Conservation (phyloP, 2,797 vertebrate genomes). For the Adelosebastes latens region DNA sequence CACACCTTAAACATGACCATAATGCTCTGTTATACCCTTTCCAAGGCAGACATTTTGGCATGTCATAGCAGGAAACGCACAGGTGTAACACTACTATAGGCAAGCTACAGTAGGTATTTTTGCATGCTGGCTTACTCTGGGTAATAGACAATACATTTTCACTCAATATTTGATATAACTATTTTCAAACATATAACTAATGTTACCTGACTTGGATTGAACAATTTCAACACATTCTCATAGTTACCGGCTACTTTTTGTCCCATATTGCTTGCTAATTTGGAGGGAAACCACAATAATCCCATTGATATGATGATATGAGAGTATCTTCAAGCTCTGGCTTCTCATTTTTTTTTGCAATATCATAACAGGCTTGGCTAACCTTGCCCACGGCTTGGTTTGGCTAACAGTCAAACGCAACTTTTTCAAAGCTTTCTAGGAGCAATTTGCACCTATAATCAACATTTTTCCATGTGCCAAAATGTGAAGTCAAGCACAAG, state of each 20-base stretch:
- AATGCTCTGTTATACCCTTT: no score
- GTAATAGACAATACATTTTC: not conserved
- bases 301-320: not conserved
- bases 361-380: not conserved
- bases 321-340: not conserved
- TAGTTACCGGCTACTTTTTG: no score
- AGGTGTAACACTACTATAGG: not conserved
- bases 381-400: not conserved
- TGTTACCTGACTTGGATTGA: not conserved
- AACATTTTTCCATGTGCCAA: not conserved
- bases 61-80: not conserved
- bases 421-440: not conserved
- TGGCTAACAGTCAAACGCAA: not conserved
- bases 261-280: not conserved
- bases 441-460: not conserved
- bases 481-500: not conserved
- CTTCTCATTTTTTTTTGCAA: not conserved
- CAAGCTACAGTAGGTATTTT: not conserved
- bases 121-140: not conserved
- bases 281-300: not conserved
- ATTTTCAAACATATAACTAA: not conserved
- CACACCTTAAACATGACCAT: not conserved
- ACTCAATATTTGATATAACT: not conserved
- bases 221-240: not conserved
- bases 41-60: rapidly evolving